phyloP scores from a whole-genome alignment of 2,797 vertebrate genomes.

The Delichon dasypus region DNA sequence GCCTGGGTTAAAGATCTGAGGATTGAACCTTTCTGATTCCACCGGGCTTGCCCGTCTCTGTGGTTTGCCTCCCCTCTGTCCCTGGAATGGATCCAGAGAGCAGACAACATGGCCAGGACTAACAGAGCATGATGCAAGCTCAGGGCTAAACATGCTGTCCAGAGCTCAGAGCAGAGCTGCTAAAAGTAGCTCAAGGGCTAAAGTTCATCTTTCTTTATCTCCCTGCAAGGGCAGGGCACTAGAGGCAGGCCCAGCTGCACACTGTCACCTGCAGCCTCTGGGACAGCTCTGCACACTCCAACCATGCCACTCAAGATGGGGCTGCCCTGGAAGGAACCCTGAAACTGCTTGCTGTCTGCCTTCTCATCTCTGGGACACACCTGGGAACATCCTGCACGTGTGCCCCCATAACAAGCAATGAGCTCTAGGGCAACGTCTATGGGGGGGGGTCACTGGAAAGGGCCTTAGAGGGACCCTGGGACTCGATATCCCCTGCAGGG shows the following conservation, averaged over 20 bases:
- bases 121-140: not conserved
- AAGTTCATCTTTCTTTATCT: conserved; percentile 44
- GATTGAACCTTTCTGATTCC: not conserved
- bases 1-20: not conserved
- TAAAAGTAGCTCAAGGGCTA: conserved; percentile 28
- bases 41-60: not conserved
- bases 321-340: not conserved
- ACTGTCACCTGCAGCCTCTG: not conserved
- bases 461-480: fast-evolving
- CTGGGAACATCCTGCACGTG: fast-evolving
- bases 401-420: fast-evolving
- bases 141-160: not conserved
- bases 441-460: not conserved
- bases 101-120: not conserved
- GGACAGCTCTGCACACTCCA: not conserved
- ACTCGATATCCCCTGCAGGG: fast-evolving
- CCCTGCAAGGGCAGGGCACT: not conserved
- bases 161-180: not conserved
- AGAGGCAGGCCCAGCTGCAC: not conserved
- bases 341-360: not conserved
- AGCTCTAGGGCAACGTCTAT: fast-evolving
- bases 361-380: fast-evolving
- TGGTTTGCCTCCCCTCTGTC: not conserved
- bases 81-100: not conserved
- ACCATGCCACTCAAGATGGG: fast-evolving